phyloP scores from a whole-genome alignment of 1,140 invertebrate genomes.

The Lanistes nyassanus region DNA sequence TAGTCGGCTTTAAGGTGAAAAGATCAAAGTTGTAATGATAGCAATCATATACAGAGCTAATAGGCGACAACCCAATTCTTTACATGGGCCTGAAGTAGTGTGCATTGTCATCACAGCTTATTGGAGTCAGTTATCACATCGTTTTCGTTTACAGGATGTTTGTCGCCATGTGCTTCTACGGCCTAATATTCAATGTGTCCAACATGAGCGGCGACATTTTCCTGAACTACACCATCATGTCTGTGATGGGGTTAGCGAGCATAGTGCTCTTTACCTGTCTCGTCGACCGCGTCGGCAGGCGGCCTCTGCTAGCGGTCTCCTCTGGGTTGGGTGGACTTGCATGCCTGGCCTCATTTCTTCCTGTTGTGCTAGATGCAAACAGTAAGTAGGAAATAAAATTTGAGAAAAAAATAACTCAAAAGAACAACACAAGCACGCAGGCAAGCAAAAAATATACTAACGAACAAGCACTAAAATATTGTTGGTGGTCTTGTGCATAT shows the following conservation, averaged over 20 bases:
- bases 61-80: too few species aligned
- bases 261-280: conserved; percentile 73
- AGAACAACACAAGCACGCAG: too few species aligned
- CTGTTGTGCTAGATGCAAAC: conserved; percentile 27
- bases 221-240: conserved; percentile 58
- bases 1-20: too few species aligned
- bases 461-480: conserved; percentile 68
- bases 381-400: conserved; percentile 20
- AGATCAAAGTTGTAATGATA: too few species aligned
- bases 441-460: too few species aligned
- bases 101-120: too few species aligned
- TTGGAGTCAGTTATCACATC: too few species aligned
- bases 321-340: conserved; percentile 44
- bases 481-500: conserved; percentile 72
- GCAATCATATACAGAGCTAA: too few species aligned
- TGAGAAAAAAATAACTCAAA: too few species aligned
- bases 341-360: conserved; percentile 36
- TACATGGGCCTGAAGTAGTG: too few species aligned
- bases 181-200: conserved; percentile 71
- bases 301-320: conserved; percentile 19
- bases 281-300: conserved; percentile 40
- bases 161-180: conserved; percentile 71
- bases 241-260: conserved; percentile 79
- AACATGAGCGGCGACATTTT: conserved; percentile 53
- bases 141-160: conserved; percentile 78